Base-by-base conservation (phyloP, 2,888 invertebrate species). In the Dynastes tityus region DNA sequence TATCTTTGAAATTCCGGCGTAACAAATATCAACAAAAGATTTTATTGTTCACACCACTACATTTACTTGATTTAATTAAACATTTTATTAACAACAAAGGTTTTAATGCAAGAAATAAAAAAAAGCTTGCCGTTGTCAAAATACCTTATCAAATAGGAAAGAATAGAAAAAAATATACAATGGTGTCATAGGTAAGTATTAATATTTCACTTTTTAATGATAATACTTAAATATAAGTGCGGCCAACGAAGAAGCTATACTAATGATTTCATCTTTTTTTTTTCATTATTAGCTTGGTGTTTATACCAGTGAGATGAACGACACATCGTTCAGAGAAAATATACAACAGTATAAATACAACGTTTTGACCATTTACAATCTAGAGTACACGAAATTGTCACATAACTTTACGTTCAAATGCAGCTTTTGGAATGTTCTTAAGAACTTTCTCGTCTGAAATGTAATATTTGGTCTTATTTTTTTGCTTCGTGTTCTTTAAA, bases 241-340 rank as follows among this genome's bases (percentile, higher is more conserved):
- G 84, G 86, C 86, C 86, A 86, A 86, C 85, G 84, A 84, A 85
- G 86, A 86, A 58, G 55, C 55, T 58, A 58, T 86, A 86, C 84
- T 86, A 87, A 84, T 83, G 82, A 85, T 81, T 74, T 45, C 22
- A 61, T 67, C 22, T 67, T 45, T 67, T 55, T 53, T 45, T 67
- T 22, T 58, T 8, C 55, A 58, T 84, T 84, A 83, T 85, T 85
- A 87, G 85, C 85, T 87, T 87, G 87, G 87, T 87, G 87, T 87
- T 87, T 86, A 85, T 87, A 87, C 87, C 87, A 87, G 87, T 87
- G 87, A 87, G 87, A 85, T 84, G 83, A 83, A 84, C 79, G 81
- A 81, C 4, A n/a, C 80, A 77, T 79, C 84, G 85, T 86, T 86
- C 85, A 85, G 85, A 49, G 61, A 83, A 82, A 84, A 85, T 86